Conservation (phyloP, 2,113 vertebrate species). For the Salvator merianae region DNA sequence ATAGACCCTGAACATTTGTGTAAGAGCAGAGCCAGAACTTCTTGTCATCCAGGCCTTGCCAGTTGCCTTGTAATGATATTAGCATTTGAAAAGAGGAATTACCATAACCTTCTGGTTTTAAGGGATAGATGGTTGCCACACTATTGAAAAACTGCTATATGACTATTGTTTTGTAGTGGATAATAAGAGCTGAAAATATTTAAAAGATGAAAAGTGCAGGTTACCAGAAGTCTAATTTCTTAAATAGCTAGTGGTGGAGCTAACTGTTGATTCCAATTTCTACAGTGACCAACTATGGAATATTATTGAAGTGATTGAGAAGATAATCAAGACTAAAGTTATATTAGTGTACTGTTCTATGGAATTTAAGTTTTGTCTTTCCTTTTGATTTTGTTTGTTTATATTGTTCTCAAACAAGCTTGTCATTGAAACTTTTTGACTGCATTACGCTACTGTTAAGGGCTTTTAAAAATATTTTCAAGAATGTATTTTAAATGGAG, state of each 20-base stretch:
- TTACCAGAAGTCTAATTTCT: neutral
- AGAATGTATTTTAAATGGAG: no score
- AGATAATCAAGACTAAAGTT: neutral
- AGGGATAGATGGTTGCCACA: neutral
- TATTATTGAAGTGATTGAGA: neutral
- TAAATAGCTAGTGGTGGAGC: neutral
- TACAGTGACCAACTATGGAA: neutral
- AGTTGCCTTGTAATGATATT: constrained; percentile 66
- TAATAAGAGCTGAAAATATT: neutral
- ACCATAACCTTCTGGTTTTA: constrained; percentile 28
- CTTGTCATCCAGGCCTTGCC: constrained; percentile 43
- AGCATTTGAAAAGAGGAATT: constrained; percentile 71
- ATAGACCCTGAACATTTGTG: constrained; percentile 55
- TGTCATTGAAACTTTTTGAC: neutral
- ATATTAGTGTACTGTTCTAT: neutral
- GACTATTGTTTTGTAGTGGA: neutral
- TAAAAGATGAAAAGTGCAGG: neutral
- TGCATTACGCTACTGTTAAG: neutral
- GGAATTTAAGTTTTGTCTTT: neutral
- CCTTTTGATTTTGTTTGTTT: neutral
- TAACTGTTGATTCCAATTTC: neutral
- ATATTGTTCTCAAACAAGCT: neutral
- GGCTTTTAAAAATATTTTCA: no score
- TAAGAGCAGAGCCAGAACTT: constrained; percentile 41
- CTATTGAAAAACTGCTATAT: constrained; percentile 54